Conservation (phyloP, 2,888 invertebrate species). For the Phyto melanocephala region DNA sequence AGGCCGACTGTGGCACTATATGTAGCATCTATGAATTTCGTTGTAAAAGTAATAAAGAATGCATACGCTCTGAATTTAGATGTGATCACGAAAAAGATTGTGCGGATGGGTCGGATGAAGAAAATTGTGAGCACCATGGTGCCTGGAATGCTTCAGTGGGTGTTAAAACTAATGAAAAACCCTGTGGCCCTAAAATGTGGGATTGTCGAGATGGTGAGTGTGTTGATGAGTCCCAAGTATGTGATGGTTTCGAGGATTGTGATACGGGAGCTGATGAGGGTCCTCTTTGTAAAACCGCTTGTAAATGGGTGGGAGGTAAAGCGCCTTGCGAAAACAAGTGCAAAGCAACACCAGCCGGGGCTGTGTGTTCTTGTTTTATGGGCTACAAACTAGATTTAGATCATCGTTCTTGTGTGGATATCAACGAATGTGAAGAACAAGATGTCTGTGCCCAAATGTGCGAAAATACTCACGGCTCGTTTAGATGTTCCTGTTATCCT, state of each 20-base stretch:
- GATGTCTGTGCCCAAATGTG: constrained; percentile 83
- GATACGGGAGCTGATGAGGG: constrained; percentile 85
- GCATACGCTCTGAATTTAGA: constrained; percentile 82
- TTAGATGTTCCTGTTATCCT: constrained; percentile 75
- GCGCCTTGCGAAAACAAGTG: constrained; percentile 81
- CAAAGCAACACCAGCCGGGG: constrained; percentile 83
- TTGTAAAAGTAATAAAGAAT: constrained; percentile 82
- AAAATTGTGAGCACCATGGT: constrained; percentile 78
- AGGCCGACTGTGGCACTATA: constrained; percentile 80
- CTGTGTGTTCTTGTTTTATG: constrained; percentile 82
- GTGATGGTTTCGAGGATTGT: constrained; percentile 84
- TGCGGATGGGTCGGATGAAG: constrained; percentile 86
- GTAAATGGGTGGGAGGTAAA: constrained; percentile 62
- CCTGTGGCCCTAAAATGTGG: constrained; percentile 78
- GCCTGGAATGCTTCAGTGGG: constrained; percentile 67
- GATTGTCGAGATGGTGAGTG: constrained; percentile 83
- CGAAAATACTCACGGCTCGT: constrained; percentile 75
- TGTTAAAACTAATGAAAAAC: constrained; percentile 60
- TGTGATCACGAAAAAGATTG: constrained; percentile 85
- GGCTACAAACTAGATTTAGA: constrained; percentile 82
- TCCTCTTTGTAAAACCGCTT: constrained; percentile 81
- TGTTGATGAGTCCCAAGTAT: constrained; percentile 82
- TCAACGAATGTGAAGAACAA: constrained; percentile 84
- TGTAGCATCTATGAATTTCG: constrained; percentile 83
- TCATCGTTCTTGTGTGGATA: constrained; percentile 82